Evolutionary conservation across 2,888 invertebrate species (phyloP).

Genomic region (Prostheceraeus crozeri): DNA sequence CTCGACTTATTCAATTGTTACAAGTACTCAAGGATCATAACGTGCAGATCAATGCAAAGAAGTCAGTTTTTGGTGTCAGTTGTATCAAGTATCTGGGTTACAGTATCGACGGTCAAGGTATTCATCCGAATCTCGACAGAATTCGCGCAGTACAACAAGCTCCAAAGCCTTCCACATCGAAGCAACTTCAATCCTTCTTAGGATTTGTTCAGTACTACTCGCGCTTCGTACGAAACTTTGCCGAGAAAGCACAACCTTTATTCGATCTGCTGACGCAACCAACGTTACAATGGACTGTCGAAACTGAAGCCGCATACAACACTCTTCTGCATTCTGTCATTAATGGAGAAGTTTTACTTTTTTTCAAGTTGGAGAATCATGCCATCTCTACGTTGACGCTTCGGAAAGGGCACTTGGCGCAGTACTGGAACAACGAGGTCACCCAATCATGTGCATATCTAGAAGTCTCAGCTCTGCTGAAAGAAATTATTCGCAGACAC

Average conservation of each 20-base stretch:
- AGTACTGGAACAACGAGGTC: constrained; percentile 20
- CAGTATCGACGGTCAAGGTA: neutral
- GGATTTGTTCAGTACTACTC: constrained; percentile 12
- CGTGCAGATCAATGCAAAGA: constrained; percentile 1
- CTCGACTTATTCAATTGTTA: constrained; percentile 1
- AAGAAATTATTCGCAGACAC: constrained; percentile 9
- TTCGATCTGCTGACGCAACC: neutral
- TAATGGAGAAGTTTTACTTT: constrained; percentile 1
- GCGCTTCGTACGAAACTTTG: constrained; percentile 9
- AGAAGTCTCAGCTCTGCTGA: neutral
- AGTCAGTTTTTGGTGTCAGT: neutral
- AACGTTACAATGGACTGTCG: neutral
- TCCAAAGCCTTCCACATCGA: neutral
- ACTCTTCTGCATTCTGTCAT: constrained; percentile 2
- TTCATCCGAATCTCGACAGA: constrained; percentile 18
- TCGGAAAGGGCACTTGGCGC: constrained; percentile 4
- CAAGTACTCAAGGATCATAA: constrained; percentile 2
- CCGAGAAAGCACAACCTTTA: constrained; percentile 6
- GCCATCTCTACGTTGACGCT: neutral
- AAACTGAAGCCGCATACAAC: neutral
- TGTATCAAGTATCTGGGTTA: neutral
- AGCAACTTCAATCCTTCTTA: neutral
- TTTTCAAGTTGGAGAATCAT: neutral
- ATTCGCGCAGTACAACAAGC: no score
- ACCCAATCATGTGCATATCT: constrained; percentile 16